Conservation (phyloP, 2,888 invertebrate species). For the Myopa tessellatipennis region DNA sequence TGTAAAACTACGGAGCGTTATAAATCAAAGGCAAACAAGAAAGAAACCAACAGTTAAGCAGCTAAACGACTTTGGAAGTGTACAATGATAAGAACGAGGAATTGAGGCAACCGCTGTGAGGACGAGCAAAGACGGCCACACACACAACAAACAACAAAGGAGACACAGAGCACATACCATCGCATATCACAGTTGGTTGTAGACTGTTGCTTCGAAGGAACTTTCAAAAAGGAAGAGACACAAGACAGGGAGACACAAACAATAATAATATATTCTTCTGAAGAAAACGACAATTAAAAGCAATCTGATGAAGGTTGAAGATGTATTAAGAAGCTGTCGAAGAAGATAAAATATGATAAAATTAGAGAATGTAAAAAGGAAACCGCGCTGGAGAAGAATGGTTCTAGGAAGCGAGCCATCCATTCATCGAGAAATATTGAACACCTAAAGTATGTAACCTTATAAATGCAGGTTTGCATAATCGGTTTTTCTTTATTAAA, state of each 20-base stretch:
- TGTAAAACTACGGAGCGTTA: not conserved
- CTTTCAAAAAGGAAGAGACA: not conserved
- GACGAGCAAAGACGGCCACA: constrained; percentile 1
- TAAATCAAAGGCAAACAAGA: constrained; percentile 19
- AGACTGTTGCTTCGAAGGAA: not conserved
- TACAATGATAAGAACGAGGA: not conserved
- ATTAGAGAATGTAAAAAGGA: not conserved
- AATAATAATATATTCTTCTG: not conserved
- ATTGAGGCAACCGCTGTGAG: not conserved
- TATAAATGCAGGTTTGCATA: no score
- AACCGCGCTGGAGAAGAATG: not conserved
- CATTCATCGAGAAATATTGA: no score
- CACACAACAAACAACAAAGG: not conserved
- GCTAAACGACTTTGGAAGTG: no score
- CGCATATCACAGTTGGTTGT: not conserved
- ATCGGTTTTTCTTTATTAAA: no score
- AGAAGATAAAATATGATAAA: not conserved
- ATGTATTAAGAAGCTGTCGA: not conserved
- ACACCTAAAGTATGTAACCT: no score
- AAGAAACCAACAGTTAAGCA: not conserved
- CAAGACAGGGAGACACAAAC: not conserved
- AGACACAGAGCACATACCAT: not conserved
- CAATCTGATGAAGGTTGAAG: constrained; percentile 6
- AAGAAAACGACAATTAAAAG: constrained; percentile 13
- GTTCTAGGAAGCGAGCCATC: no score